Evolutionary conservation across 53 echinoderm and acorn worm species (phyloP), one percentile per base, ranked within the genome.

Genomic region (Hippasteria phrygiana): DNA sequence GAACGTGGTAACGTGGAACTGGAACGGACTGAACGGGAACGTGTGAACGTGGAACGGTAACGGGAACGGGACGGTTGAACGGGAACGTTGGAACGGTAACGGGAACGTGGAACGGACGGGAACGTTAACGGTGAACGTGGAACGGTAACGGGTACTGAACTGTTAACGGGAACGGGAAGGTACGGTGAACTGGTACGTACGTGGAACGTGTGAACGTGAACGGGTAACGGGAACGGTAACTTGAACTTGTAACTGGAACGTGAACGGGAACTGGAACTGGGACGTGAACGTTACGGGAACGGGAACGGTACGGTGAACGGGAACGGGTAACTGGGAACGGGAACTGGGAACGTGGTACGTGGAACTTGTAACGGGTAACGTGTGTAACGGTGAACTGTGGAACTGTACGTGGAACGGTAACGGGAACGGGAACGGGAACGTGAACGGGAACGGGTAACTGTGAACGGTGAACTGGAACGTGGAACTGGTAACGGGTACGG

Each of bases 221-320:
- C 62, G 62, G 62, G 62, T 5, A 22, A 62, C 62, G 62, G 62
- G 62, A 22, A 62, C 62, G 62, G 62, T 8, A 22, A 62, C 62
- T 8, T 8, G 62, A 22, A 20, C n/a, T n/a, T 20, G 62, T 8
- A 20, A 22, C 7, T 20, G 17, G 62, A 20, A 22, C 17, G 18
- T 8, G 62, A 22, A 22, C 17, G 62, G 62, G 62, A 22, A 62
- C 62, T 8, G 62, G 62, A 22, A 20, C 62, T 8, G 62, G 62
- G 24, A 62, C 62, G 62, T 8, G 62, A 22, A n/a, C 5, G 62
- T 5, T 12, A 62, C 62, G 62, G 62, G 62, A 22, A 62, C 62
- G 62, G 62, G 62, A 22, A 20, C 62, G n/a, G n/a, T n/a, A n/a
- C n/a, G n/a, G n/a, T n/a, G 62, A 22, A 62, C 62, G 62, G 62